Percentiles rank a stretch among this genome's conserved stretches.
phyloP scores from a whole-genome alignment of 2,113 vertebrate genomes.

The Heliornis fulica region DNA sequence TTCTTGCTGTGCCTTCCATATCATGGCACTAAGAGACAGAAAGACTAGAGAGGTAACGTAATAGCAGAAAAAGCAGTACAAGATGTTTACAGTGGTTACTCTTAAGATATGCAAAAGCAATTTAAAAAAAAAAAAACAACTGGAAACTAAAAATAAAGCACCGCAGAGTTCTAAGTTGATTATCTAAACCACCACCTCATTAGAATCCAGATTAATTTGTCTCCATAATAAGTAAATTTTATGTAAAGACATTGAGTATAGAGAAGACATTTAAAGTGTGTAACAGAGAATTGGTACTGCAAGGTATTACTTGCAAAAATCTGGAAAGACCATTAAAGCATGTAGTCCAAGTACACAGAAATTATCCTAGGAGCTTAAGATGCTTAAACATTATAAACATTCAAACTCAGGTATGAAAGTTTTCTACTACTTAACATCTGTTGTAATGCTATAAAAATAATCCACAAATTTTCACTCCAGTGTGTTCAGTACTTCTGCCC shows the following conservation, averaged over 20 bases:
- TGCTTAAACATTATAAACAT: not conserved
- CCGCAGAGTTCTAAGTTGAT: not conserved
- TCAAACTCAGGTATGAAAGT: not conserved
- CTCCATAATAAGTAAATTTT: not conserved
- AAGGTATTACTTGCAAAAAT: not conserved
- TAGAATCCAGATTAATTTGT: not conserved
- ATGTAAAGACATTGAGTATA: not conserved
- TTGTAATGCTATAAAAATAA: not conserved
- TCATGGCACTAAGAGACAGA: not conserved
- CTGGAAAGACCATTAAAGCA: not conserved
- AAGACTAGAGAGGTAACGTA: not conserved
- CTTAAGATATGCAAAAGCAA: not conserved
- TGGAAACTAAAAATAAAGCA: not conserved
- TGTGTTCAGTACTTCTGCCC: not conserved
- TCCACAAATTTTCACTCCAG: not conserved
- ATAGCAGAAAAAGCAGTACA: not conserved
- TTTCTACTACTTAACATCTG: not conserved
- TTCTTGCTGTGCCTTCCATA: not conserved
- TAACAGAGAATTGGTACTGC: not conserved
- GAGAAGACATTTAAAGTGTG: not conserved
- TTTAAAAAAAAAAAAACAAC: not conserved
- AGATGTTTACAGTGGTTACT: not conserved
- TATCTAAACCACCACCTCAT: not conserved
- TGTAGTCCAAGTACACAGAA: not conserved
- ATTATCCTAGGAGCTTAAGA: not conserved